Percentiles rank a stretch among this genome's conserved stretches.
Conservation (phyloP, 2,888 invertebrate species). For the Dicranocentrus wangi region DNA sequence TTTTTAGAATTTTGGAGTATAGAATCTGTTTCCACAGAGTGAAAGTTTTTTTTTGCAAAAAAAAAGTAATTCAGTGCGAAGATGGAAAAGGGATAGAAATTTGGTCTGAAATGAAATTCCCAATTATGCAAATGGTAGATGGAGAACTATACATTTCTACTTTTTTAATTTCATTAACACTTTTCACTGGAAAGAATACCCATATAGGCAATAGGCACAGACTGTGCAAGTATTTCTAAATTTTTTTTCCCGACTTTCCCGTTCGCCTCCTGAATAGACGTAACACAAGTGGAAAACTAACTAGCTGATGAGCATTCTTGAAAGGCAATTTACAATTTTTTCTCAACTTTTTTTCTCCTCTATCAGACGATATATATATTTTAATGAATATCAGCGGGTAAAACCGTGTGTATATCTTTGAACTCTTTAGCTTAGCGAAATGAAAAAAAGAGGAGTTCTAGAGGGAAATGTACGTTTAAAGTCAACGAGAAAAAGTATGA, state of each 20-base stretch:
- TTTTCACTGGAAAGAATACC: conserved; percentile 47
- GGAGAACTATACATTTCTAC: conserved; percentile 41
- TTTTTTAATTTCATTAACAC: conserved; percentile 62
- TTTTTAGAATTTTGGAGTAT: conserved; percentile 1
- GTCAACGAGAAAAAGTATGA: conserved; percentile 16
- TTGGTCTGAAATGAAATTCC: conserved; percentile 46
- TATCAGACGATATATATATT: background rate
- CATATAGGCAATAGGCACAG: background rate
- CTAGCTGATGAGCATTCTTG: too few species aligned
- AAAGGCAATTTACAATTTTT: background rate
- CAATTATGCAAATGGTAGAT: conserved; percentile 56
- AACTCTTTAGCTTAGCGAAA: background rate
- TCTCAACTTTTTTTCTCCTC: background rate
- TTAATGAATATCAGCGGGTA: background rate
- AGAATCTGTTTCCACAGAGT: conserved; percentile 10
- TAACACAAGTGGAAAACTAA: too few species aligned
- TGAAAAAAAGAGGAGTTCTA: too few species aligned
- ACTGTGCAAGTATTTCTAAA: background rate
- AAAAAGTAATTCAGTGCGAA: background rate
- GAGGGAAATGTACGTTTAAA: background rate
- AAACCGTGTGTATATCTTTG: background rate
- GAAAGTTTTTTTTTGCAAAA: conserved; percentile 10
- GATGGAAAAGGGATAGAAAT: conserved; percentile 4
- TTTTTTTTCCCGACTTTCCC: background rate
- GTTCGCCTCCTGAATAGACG: too few species aligned